Evolutionary conservation across 2,797 vertebrate species (phyloP).

Genomic region (Balearica regulorum): DNA sequence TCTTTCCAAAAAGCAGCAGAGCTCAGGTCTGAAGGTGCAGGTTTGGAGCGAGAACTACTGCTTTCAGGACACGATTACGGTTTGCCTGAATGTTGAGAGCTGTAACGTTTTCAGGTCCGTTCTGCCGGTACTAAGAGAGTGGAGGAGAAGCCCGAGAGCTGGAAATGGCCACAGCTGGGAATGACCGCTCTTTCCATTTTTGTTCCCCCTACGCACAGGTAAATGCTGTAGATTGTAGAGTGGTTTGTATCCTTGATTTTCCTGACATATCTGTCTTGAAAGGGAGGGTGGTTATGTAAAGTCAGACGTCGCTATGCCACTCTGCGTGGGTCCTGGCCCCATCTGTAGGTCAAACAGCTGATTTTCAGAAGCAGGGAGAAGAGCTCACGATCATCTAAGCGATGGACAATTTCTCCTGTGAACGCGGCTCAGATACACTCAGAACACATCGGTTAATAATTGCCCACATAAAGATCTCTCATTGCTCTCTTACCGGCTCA

Average conservation of each 20-base stretch:
- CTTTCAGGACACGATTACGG: too few species aligned
- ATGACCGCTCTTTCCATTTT: constrained; percentile 55
- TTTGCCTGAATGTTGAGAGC: too few species aligned
- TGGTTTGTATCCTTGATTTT: constrained; percentile 11
- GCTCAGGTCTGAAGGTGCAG: too few species aligned
- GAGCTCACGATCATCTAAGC: neutral
- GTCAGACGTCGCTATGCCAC: too few species aligned
- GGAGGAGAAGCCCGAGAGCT: constrained; percentile 49
- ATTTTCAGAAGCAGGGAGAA: neutral
- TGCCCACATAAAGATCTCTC: neutral
- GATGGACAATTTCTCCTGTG: neutral
- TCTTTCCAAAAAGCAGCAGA: too few species aligned
- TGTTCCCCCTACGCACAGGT: constrained; percentile 69
- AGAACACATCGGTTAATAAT: too few species aligned
- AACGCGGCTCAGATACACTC: neutral
- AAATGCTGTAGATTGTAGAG: constrained; percentile 58
- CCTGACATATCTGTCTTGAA: neutral
- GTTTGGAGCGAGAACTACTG: too few species aligned
- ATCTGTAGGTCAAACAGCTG: neutral
- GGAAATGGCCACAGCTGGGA: constrained; percentile 62
- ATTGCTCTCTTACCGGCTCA: neutral
- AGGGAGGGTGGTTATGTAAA: neutral
- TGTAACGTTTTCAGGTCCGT: too few species aligned
- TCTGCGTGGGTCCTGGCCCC: neutral
- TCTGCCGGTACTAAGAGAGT: neutral